Percentiles rank a stretch among this genome's conserved stretches.
These are phyloP conservation scores for Bombus balteatus DNA, from an alignment of 1,140 invertebrate genomes.

Conservation along the genomic window DNA sequence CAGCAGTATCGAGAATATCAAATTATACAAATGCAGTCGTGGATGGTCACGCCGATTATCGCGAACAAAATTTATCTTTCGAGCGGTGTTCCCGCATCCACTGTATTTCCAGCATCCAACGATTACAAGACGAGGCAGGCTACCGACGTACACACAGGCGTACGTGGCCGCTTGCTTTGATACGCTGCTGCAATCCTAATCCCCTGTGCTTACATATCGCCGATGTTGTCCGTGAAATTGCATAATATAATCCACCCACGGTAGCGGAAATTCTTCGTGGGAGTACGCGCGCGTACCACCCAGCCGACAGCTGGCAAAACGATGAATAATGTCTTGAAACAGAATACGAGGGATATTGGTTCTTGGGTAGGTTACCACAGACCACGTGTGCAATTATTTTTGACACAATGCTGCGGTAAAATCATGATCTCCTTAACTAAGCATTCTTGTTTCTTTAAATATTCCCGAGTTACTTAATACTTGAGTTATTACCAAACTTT, in stretches of 20 bases:
- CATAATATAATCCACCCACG: constrained; percentile 41
- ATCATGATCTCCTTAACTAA: no score
- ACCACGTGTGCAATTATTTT: not conserved
- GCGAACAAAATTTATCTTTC: constrained; percentile 33
- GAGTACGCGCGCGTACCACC: not conserved
- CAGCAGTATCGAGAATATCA: not conserved
- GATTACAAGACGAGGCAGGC: constrained; percentile 24
- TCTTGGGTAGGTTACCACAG: not conserved
- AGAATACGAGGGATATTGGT: not conserved
- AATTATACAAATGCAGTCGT: constrained; percentile 8
- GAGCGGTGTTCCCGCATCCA: not conserved
- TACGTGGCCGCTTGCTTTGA: constrained; percentile 37
- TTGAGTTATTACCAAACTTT: not conserved
- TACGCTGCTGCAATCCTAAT: constrained; percentile 40
- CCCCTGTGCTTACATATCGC: constrained; percentile 30
- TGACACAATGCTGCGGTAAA: not conserved
- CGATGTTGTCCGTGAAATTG: constrained; percentile 42
- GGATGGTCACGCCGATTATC: constrained; percentile 22
- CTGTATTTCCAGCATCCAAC: constrained; percentile 16
- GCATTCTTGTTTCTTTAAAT: no score
- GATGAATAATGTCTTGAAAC: constrained; percentile 11
- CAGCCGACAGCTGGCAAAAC: not conserved
- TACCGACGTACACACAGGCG: constrained; percentile 9
- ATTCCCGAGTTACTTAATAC: not conserved
- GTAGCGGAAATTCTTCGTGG: constrained; percentile 4